Evolutionary conservation across 30 jellyfish, hydroid and myxozoan genomes (phyloP), one percentile per base, ranked within the genome.

Genomic region (Hydractinia symbiolongicarpus): DNA sequence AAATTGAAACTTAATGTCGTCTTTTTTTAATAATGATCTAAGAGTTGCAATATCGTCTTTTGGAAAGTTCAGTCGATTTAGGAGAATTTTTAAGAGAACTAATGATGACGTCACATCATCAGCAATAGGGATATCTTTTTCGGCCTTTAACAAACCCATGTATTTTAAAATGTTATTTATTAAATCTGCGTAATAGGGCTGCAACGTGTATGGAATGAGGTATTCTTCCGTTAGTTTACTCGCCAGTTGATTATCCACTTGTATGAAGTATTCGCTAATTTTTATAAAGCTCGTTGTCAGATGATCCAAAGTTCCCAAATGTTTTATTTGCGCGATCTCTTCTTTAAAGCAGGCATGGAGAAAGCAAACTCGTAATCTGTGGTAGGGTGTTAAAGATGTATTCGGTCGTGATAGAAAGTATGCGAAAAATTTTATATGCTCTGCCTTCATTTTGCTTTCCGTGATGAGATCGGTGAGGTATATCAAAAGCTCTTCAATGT

Each of bases 301-400:
- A 74, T 74, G 6, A 4, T 74, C 83, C 21, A n/a, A 13, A 1
- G 7, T 58, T 5, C 66, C 68, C 51, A 11, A 10, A 13, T 74
- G 6, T 50, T 74, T 53, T 49, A 74, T 44, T 16, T 74, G 83
- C 4, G 40, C 54, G 15, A 6, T 30, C 54, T 74, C 83, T 74
- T 74, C 83, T 16, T 50, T 30, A 55, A 74, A 74, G 66, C 83
- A 74, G 21, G 83, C 20, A 5, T 74, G 51, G 1, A 74, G 21
- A 55, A 74, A 55, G n/a, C 66, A 0, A 74, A 74, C 30, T 51
- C 83, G 15, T 19, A 58, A 44, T 8, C 13, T 55, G 14, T 55
- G 66, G 4, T 9, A 58, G 20, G 15, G 1, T 54, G 21, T 50
- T 50, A 74, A 74, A 5, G 51, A 55, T 44, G 49, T 30, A n/a